Conservation (phyloP, 2,113 vertebrate species). For the Agelaius phoeniceus region DNA sequence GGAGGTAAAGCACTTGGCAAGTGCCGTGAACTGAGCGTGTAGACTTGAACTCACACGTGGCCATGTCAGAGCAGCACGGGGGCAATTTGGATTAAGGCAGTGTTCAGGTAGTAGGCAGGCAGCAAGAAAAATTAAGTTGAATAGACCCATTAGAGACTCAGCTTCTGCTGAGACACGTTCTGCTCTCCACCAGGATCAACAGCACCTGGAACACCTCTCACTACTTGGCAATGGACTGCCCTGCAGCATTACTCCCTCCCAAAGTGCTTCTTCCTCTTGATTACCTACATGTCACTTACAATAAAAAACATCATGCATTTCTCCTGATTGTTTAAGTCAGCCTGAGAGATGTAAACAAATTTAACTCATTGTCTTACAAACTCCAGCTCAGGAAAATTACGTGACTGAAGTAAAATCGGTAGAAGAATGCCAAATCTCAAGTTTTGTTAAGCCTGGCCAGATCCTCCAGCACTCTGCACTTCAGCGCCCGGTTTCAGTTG, state of each 20-base stretch:
- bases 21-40: rapidly evolving
- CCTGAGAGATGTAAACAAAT: background rate
- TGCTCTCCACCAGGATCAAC: background rate
- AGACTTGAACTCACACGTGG: background rate
- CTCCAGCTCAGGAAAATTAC: background rate
- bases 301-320: background rate
- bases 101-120: background rate
- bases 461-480: background rate
- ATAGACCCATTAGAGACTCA: background rate
- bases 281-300: background rate
- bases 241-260: background rate
- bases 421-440: background rate
- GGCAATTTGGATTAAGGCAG: background rate
- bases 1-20: background rate
- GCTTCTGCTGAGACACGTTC: background rate
- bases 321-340: background rate
- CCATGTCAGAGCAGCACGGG: background rate
- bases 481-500: background rate
- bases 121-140: background rate
- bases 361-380: background rate
- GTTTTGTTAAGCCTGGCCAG: background rate
- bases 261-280: background rate
- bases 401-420: background rate
- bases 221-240: background rate
- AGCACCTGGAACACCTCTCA: background rate